phyloP scores from a whole-genome alignment of 2,113 vertebrate species.

The Lontra canadensis region DNA sequence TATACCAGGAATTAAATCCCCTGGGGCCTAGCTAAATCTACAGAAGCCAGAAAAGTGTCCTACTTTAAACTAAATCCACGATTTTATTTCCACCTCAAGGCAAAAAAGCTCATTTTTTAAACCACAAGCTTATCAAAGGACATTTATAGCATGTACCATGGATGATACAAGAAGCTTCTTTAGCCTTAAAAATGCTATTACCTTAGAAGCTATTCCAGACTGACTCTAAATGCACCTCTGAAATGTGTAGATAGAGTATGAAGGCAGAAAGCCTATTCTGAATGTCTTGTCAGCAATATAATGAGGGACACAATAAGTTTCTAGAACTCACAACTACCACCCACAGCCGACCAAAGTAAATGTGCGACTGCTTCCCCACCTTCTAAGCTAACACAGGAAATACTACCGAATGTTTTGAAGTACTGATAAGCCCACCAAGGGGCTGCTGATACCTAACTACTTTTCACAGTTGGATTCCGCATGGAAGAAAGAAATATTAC shows the following conservation, averaged over 20 bases:
- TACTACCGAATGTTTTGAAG: not conserved
- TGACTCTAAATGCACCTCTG: not conserved
- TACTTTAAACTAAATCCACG: not conserved
- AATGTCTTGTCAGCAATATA: not conserved
- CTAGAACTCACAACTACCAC: not conserved
- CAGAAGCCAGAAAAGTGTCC: not conserved
- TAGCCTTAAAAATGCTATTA: not conserved
- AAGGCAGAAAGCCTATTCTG: not conserved
- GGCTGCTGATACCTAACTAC: not conserved
- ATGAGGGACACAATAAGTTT: not conserved
- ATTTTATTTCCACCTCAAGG: slow-evolving; percentile 49
- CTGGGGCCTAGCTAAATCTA: not conserved
- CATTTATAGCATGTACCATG: not conserved
- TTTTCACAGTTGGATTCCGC: not conserved
- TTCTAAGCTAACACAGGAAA: slow-evolving; percentile 33
- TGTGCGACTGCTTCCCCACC: not conserved
- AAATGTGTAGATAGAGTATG: not conserved
- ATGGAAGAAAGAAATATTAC: not conserved
- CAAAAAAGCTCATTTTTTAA: slow-evolving; percentile 6
- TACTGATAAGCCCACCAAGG: not conserved
- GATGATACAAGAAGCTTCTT: not conserved
- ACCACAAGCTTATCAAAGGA: not conserved
- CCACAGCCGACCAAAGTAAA: not conserved
- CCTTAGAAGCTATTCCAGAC: slow-evolving; percentile 1
- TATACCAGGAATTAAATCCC: not conserved